A percentile compares a stretch with the other conserved stretches of the same genome.
Conservation (phyloP, 2,113 vertebrate genomes). For the Gorilla gorilla region DNA sequence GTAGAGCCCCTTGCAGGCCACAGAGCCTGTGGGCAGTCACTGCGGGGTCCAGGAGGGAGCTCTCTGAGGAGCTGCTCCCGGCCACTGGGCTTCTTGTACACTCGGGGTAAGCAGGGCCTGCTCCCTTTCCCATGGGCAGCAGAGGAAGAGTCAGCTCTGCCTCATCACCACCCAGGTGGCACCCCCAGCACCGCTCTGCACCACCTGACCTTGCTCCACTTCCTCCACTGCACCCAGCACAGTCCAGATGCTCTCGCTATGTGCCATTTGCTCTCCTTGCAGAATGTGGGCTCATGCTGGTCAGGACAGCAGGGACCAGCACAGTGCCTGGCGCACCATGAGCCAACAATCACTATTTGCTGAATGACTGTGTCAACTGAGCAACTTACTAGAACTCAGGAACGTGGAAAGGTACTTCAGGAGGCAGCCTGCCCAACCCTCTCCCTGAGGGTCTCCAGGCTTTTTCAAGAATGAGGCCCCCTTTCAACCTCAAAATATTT, state of each 20-base stretch:
- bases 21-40: not conserved
- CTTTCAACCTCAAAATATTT: not conserved
- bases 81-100: not conserved
- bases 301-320: no score
- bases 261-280: no score
- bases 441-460: not conserved
- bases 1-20: no score
- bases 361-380: not conserved
- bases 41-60: not conserved
- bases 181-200: not conserved
- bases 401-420: not conserved
- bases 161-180: not conserved
- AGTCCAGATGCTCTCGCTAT: not conserved
- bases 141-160: not conserved
- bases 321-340: rapidly evolving
- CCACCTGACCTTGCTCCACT: not conserved
- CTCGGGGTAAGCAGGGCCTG: not conserved
- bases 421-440: not conserved
- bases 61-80: not conserved
- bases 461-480: not conserved
- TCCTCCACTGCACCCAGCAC: not conserved
- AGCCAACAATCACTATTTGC: not conserved
- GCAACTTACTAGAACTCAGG: not conserved
- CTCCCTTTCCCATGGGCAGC: rapidly evolving
- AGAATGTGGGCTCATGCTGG: no score